A percentile compares a stretch with the other conserved stretches of the same genome.
phyloP scores from a whole-genome alignment of 1,140 invertebrate species.

The Aphis craccivora region DNA sequence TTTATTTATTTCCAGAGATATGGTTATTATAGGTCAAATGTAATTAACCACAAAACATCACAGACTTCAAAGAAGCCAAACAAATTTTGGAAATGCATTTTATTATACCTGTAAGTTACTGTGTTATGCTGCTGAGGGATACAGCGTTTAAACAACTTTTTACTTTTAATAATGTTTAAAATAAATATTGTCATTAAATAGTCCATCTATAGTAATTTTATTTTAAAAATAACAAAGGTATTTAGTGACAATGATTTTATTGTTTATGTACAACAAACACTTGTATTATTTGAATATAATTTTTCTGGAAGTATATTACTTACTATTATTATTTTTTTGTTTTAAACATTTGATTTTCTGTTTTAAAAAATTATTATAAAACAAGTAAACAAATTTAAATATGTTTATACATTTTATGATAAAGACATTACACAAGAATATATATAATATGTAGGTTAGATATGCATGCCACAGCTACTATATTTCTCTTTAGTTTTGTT shows the following conservation, averaged over 20 bases:
- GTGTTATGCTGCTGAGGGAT: neutral
- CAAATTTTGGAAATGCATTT: neutral
- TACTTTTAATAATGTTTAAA: neutral
- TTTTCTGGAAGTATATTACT: neutral
- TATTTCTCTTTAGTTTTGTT: conserved; percentile 22
- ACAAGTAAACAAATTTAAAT: neutral
- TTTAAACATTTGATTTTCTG: neutral
- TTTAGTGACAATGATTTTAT: neutral
- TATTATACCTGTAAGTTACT: neutral
- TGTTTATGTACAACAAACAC: neutral
- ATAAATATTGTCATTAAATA: neutral
- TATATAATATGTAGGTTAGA: neutral
- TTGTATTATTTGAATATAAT: neutral
- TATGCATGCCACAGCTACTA: neutral
- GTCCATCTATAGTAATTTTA: neutral
- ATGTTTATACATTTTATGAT: neutral
- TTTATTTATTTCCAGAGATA: neutral
- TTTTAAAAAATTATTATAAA: neutral
- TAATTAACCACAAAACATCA: neutral
- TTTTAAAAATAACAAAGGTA: neutral
- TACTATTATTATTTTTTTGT: too few relatives aligned
- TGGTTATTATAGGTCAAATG: neutral
- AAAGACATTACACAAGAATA: neutral
- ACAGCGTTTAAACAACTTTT: neutral
- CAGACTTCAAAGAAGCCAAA: neutral